phyloP scores from a whole-genome alignment of 2,888 invertebrate species.

The Ceriagrion tenellum region DNA sequence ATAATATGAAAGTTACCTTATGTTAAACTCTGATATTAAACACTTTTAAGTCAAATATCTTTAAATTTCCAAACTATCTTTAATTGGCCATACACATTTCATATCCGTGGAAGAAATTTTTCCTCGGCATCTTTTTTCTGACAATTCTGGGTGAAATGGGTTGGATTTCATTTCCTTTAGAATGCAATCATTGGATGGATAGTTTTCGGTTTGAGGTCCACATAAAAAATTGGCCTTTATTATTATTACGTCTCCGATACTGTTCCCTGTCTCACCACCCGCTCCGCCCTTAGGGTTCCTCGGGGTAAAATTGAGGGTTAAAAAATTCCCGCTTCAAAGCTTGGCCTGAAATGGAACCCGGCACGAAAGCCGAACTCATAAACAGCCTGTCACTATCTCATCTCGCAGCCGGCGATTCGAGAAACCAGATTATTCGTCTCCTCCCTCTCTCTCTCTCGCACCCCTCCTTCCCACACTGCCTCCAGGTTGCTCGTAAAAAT shows the following conservation, averaged over 20 bases:
- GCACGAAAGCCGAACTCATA: slow-evolving; percentile 32
- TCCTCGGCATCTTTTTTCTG: neutral
- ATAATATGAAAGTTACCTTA: too few species aligned
- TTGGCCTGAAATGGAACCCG: neutral
- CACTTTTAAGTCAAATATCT: too few species aligned
- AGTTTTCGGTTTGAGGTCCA: neutral
- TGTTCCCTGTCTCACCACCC: neutral
- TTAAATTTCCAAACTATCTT: too few species aligned
- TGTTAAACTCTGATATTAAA: too few species aligned
- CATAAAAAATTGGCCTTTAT: slow-evolving; percentile 13
- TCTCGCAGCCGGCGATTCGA: slow-evolving; percentile 28
- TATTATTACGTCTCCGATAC: neutral
- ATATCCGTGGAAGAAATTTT: too few species aligned
- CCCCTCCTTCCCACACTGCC: neutral
- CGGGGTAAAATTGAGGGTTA: neutral
- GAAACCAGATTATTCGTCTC: slow-evolving; percentile 36
- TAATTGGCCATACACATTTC: too few species aligned
- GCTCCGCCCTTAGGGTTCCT: neutral
- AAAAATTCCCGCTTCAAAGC: neutral
- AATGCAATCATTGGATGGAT: neutral
- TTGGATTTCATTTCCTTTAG: neutral
- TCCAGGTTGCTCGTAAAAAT: slow-evolving; percentile 12
- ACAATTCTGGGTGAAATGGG: neutral
- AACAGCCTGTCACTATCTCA: slow-evolving; percentile 39
- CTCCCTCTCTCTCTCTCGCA: neutral